Evolutionary conservation across 2,113 vertebrate genomes (phyloP).

Genomic region (Cyprinodon variegatus): DNA sequence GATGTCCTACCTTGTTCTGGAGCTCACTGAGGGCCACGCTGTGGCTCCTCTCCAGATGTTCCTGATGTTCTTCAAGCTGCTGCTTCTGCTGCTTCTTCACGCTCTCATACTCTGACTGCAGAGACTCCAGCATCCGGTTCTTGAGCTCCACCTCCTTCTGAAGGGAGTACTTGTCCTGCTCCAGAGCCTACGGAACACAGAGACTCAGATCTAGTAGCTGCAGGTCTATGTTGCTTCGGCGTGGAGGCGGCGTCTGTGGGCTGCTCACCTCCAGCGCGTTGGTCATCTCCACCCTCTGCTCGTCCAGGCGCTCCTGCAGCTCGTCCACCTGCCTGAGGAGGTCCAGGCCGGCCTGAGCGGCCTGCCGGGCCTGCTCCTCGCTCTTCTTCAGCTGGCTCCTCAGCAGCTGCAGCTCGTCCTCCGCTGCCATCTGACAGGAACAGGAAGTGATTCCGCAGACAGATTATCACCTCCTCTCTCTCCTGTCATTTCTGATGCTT

Average conservation of each 20-base stretch:
- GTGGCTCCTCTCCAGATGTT: constrained; percentile 81
- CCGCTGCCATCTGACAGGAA: constrained; percentile 65
- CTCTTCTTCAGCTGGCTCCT: constrained; percentile 82
- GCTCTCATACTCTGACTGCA: constrained; percentile 88
- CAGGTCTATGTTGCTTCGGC: not conserved
- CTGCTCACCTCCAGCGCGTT: constrained; percentile 82
- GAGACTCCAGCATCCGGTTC: constrained; percentile 86
- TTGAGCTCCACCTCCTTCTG: constrained; percentile 91
- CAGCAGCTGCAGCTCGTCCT: constrained; percentile 79
- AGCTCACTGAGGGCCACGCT: constrained; percentile 81
- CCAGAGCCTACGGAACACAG: constrained; percentile 63
- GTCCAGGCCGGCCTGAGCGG: constrained; percentile 90
- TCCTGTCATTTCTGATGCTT: no score
- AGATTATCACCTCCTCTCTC: no score
- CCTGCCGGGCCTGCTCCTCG: constrained; percentile 85
- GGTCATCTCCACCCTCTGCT: constrained; percentile 85
- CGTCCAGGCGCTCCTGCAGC: constrained; percentile 87
- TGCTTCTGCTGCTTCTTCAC: constrained; percentile 86
- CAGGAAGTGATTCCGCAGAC: not conserved
- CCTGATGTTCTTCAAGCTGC: constrained; percentile 83
- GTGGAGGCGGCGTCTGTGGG: no score
- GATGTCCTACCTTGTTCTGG: constrained; percentile 85
- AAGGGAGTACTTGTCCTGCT: constrained; percentile 91
- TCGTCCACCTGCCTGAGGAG: constrained; percentile 88
- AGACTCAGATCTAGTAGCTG: not conserved